Conservation (phyloP, 2,888 invertebrate genomes). For the Lydus trimaculatus region DNA sequence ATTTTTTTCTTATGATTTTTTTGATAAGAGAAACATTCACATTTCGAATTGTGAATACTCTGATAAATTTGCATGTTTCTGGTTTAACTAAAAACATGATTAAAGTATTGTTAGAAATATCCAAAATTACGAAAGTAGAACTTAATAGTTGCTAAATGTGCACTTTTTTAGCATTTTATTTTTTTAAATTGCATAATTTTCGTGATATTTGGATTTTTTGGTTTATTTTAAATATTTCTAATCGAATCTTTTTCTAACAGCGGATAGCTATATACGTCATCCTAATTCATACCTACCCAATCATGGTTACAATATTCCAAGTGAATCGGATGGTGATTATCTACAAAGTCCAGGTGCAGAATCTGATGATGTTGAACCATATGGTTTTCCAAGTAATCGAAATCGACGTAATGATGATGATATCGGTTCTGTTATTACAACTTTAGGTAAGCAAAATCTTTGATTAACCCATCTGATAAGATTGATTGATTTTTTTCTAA, state of each 20-base stretch:
- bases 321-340: slow-evolving; percentile 69
- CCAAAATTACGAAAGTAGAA: too few species aligned
- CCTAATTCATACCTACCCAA: slow-evolving; percentile 83
- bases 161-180: neutral
- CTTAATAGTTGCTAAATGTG: neutral
- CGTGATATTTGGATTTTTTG: neutral
- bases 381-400: slow-evolving; percentile 62
- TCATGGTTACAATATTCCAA: slow-evolving; percentile 70
- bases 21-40: neutral
- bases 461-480: neutral
- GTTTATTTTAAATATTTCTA: too few species aligned
- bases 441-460: slow-evolving; percentile 65
- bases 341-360: slow-evolving; percentile 59
- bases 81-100: neutral
- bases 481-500: neutral
- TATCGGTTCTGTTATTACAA: slow-evolving; percentile 73
- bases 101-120: neutral
- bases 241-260: slow-evolving; percentile 36
- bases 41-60: neutral
- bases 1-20: too few species aligned
- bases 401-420: slow-evolving; percentile 66
- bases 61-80: neutral
- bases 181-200: neutral
- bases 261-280: slow-evolving; percentile 79
- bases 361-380: slow-evolving; percentile 62